A percentile compares a stretch with the other conserved stretches of the same genome.
phyloP scores from a whole-genome alignment of 2,888 invertebrate species.

The Heteropelma amictum region DNA sequence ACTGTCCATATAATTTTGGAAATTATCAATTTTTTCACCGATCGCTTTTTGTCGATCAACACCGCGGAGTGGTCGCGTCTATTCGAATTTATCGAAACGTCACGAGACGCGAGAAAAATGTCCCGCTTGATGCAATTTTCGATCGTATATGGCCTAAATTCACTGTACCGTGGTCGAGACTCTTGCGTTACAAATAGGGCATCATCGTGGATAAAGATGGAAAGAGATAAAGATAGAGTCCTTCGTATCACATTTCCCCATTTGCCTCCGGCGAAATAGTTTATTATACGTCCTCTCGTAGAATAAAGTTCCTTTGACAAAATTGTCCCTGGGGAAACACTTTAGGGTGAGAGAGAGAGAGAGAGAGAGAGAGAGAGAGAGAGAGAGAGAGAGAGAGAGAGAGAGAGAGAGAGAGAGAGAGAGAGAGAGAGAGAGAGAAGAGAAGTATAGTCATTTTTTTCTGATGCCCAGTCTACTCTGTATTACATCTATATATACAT shows the following conservation, averaged over 20 bases:
- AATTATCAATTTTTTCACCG: no score
- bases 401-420: slow-evolving; percentile 6
- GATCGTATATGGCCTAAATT: slow-evolving; percentile 16
- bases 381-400: neutral
- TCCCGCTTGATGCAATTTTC: neutral
- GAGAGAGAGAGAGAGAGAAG: neutral
- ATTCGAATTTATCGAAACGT: no score
- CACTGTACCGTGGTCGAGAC: neutral
- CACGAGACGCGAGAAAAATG: no score
- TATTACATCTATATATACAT: slow-evolving; percentile 31
- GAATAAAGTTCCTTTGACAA: slow-evolving; percentile 78
- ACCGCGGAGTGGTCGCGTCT: no score
- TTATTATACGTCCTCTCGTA: slow-evolving; percentile 76
- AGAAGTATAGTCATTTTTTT: slow-evolving; percentile 19
- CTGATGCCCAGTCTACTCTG: slow-evolving; percentile 22
- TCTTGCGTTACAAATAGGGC: slow-evolving; percentile 4
- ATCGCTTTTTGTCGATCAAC: no score
- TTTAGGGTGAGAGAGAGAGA: slow-evolving; percentile 65
- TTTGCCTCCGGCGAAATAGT: slow-evolving; percentile 70
- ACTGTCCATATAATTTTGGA: no score
- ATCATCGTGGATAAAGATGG: slow-evolving; percentile 18
- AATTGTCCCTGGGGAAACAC: slow-evolving; percentile 76
- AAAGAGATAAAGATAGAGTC: slow-evolving; percentile 41
- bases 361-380: neutral
- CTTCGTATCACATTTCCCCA: slow-evolving; percentile 73